phyloP scores from a whole-genome alignment of 2,888 invertebrate species.

The Ceriagrion tenellum region DNA sequence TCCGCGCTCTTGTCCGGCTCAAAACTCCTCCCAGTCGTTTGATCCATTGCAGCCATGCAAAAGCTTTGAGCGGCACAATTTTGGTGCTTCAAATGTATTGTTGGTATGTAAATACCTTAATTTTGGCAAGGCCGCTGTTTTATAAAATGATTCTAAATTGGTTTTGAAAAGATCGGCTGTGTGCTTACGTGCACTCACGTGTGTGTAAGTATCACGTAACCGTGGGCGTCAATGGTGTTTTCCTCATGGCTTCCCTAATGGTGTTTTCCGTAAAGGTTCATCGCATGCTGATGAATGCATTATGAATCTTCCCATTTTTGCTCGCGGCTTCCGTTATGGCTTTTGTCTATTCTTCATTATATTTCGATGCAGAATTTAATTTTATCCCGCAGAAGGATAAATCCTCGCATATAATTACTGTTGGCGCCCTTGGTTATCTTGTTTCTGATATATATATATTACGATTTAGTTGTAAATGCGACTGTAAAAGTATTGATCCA shows the following conservation, averaged over 20 bases:
- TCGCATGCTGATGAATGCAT: neutral
- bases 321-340: neutral
- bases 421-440: neutral
- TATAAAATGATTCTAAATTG: neutral
- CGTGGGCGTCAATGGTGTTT: neutral
- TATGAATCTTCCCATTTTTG: neutral
- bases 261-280: neutral
- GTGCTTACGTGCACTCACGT: too few relatives aligned
- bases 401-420: neutral
- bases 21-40: neutral
- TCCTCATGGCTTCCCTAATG: neutral
- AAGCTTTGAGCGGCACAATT: slow-evolving; percentile 11
- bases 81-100: neutral
- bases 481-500: neutral
- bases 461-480: neutral
- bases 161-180: neutral
- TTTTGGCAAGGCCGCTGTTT: slow-evolving; percentile 12
- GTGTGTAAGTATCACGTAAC: neutral
- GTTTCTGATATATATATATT: neutral
- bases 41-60: slow-evolving; percentile 34
- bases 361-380: neutral
- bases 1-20: neutral
- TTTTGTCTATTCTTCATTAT: neutral
- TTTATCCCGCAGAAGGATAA: neutral
- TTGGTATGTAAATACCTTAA: neutral